Evolutionary conservation across 2,113 vertebrate species (phyloP).

Genomic region (Silurus asotus): DNA sequence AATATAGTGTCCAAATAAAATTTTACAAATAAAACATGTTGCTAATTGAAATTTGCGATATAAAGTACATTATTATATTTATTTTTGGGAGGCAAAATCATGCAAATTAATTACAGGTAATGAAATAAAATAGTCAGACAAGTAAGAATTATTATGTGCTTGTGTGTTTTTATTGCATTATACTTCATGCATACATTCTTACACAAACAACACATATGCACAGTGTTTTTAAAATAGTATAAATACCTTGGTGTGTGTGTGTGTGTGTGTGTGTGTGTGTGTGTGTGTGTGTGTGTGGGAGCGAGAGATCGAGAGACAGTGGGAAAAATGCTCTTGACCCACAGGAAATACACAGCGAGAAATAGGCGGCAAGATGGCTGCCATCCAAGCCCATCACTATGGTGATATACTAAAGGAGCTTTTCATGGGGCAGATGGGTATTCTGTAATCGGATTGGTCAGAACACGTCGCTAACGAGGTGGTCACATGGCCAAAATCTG

Average conservation of each 20-base stretch:
- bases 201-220: not conserved
- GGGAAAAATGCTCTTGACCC: constrained; percentile 41
- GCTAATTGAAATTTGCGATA: too few species aligned
- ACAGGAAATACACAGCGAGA: constrained; percentile 45
- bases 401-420: constrained; percentile 42
- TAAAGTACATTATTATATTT: not conserved
- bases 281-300: constrained; percentile 26
- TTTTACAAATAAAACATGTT: not conserved
- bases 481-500: constrained; percentile 27
- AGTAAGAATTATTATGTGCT: not conserved
- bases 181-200: not conserved
- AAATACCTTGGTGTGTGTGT: constrained; percentile 24
- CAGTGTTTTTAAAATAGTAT: not conserved
- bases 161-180: not conserved
- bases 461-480: not conserved
- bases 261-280: constrained; percentile 36
- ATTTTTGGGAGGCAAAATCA: not conserved
- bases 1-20: not conserved
- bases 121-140: not conserved
- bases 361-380: constrained; percentile 50
- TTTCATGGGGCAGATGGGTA: constrained; percentile 31
- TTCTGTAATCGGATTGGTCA: constrained; percentile 36
- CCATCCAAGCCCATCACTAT: constrained; percentile 51
- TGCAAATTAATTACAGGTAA: not conserved
- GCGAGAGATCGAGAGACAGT: constrained; percentile 1